Base-by-base conservation (phyloP, 2,888 invertebrate genomes). In the Epistrophe eligans region DNA sequence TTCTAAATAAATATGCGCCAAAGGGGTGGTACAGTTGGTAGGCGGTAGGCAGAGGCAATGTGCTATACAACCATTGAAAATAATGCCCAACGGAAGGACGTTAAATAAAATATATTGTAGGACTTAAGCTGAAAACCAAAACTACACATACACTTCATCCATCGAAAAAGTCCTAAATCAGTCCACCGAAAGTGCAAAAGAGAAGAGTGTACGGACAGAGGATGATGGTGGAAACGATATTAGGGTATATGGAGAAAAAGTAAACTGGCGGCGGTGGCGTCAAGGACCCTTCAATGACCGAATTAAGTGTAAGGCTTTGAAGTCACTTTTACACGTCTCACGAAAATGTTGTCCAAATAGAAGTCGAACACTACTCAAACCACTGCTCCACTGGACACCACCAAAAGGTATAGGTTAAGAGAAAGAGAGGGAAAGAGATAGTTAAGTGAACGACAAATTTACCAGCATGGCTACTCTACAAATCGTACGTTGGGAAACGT, bases 401-500 rank as follows among this genome's bases (percentile, higher is more conserved):
- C 1, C 24, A 13, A 19, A 11, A 8, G 15, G 10, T 9, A 9
- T 2, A 32, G 13, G 17, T 13, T 11, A 6, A 32, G 4, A 52
- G 2, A 8, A 15, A n/a, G 55, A 55, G 55, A 43, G 0, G 32
- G 24, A 38, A 2, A 6, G 1, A 28, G 13, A 62, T 4, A 28
- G 43, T 24, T 24, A 19, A 40, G 38, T n/a, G 48, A 5, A 66
- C 43, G 77, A 71, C 70, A 81, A 81, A 81, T 81, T 85, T 81
- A 81, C 70, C 77, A 74, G 50, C 70, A 52, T 64, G 71, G 52
- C 73, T 71, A 85, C 85, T 85, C 74, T 74, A 81, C 81, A 85
- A 85, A 85, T 85, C 81, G 85, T 81, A 85, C 73, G 85, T 71
- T 85, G 85, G 85, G 77, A 85, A 85, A 85, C 85, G 85, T 85